Conservation (phyloP, 2,888 invertebrate genomes). For the Drosophila quasianomalipes region DNA sequence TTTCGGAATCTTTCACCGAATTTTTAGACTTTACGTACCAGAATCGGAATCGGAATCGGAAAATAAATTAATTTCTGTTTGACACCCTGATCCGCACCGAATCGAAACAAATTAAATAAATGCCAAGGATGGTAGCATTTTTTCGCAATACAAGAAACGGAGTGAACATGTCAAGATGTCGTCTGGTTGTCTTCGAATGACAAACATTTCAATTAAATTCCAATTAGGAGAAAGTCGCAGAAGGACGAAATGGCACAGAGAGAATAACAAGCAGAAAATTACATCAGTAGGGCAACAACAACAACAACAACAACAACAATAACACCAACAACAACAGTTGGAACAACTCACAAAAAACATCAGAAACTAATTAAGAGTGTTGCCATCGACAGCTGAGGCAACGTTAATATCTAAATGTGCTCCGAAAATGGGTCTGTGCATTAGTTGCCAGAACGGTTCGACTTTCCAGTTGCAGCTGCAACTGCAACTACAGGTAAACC, state of each 20-base stretch:
- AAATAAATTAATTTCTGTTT: background rate
- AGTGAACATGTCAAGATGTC: slow-evolving; percentile 32
- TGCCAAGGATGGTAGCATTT: background rate
- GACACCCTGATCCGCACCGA: slow-evolving; percentile 1
- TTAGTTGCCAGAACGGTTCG: background rate
- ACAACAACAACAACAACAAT: background rate
- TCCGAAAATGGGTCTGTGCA: background rate
- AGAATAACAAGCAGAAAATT: slow-evolving; percentile 47
- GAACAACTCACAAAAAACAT: slow-evolving; percentile 37
- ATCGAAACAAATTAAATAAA: slow-evolving; percentile 1
- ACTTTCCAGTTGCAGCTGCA: background rate
- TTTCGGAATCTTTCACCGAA: background rate
- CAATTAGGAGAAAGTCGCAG: slow-evolving; percentile 58
- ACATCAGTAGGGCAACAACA: slow-evolving; percentile 34
- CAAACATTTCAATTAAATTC: slow-evolving; percentile 70
- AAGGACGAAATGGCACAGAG: slow-evolving; percentile 28
- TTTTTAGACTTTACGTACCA: background rate
- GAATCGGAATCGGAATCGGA: background rate
- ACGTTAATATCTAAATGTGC: slow-evolving; percentile 6
- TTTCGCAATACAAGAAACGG: slow-evolving; percentile 2
- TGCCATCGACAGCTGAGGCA: slow-evolving; percentile 51
- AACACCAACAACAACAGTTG: slow-evolving; percentile 14
- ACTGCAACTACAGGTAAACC: slow-evolving; percentile 5
- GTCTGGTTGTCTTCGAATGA: slow-evolving; percentile 42
- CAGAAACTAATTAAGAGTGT: slow-evolving; percentile 68